Conservation (phyloP, 2,888 invertebrate genomes). For the Cyrtodaria siliqua region DNA sequence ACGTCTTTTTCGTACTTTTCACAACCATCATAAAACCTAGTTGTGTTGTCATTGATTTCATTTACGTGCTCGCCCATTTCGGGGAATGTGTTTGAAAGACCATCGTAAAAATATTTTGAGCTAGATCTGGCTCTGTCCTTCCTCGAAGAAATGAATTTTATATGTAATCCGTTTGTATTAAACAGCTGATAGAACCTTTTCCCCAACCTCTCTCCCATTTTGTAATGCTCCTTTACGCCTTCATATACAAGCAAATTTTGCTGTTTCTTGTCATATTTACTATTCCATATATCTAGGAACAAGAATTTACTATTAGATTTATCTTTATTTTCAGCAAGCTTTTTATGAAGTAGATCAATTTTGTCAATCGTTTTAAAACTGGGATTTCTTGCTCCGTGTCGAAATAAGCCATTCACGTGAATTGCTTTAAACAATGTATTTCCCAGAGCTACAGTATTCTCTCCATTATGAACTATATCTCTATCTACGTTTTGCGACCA, state of each 20-base stretch:
- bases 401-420: constrained; percentile 41
- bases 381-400: constrained; percentile 57
- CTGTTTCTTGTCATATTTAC: constrained; percentile 24
- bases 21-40: constrained; percentile 52
- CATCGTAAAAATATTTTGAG: constrained; percentile 44
- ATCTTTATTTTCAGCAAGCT: constrained; percentile 15
- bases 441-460: not conserved
- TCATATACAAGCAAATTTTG: constrained; percentile 30
- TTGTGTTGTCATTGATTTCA: constrained; percentile 24
- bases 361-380: constrained; percentile 27
- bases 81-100: constrained; percentile 12
- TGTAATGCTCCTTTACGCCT: constrained; percentile 35
- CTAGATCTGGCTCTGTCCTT: constrained; percentile 46
- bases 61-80: constrained; percentile 8
- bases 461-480: not conserved
- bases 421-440: constrained; percentile 31
- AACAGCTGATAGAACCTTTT: constrained; percentile 35
- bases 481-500: constrained; percentile 36
- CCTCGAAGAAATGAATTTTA: constrained; percentile 41
- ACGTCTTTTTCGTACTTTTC: constrained; percentile 30
- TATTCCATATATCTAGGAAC: constrained; percentile 35
- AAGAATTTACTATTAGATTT: constrained; percentile 12
- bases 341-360: constrained; percentile 32
- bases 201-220: constrained; percentile 32
- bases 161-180: constrained; percentile 7